Evolutionary conservation across 1,140 invertebrate genomes (phyloP), one percentile per base, ranked within the genome.

Genomic region (Drosophila ficusphila): DNA sequence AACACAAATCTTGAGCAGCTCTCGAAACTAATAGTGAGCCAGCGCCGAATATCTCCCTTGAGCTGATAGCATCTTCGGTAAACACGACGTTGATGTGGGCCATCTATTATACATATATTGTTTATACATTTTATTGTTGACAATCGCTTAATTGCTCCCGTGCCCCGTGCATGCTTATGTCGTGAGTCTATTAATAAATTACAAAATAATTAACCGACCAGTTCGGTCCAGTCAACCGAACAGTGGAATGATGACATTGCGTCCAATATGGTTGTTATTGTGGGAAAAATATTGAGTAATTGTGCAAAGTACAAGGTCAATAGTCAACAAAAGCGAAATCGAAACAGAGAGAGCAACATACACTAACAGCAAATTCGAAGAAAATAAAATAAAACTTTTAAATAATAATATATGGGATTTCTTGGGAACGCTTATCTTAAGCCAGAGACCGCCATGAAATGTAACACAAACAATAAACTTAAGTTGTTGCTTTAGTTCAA

Each of bases 111-210:
- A 31, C 48, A 46, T 67, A 31, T 52, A 46, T 67, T 83, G 56
- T 72, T 78, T 60, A 77, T 76, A 67, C 34, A 77, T 74, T 76
- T 57, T 73, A 65, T 79, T 73, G 76, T 79, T 85, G 79, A 86
- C 71, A 85, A 76, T 76, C 67, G 67, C 34, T 64, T 79, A 79
- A 86, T 85, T 85, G 65, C 81, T 73, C 60, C 71, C 29, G 76
- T 42, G 62, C 33, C 51, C 58, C 46, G 57, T 83, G 74, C 79
- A 83, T 83, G 79, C 42, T 76, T 58, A 33, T 65, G 42, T 33
- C 58, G 58, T 41, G 44, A 31, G 52, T 73, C 69, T 70, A 83
- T 83, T 83, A 62, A 83, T 85, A 85, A 78, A 62, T 78, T 49
- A 41, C 34, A 64, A 64, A 67, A 27, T 67, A 67, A 67, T 64